phyloP scores from a whole-genome alignment of 2,888 invertebrate genomes.

The Agriotes lineatus region DNA sequence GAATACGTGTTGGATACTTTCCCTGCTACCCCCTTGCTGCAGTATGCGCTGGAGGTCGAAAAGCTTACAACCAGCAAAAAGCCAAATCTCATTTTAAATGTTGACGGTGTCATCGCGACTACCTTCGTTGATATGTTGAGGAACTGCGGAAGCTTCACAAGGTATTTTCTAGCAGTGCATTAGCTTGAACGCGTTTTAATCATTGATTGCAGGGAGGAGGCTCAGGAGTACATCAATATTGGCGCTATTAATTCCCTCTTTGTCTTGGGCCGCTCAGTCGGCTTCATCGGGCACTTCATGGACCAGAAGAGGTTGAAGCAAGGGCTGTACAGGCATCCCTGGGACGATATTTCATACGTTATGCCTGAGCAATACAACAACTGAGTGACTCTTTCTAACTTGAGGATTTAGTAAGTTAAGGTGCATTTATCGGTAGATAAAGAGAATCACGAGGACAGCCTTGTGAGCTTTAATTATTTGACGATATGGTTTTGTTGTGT shows the following conservation, averaged over 20 bases:
- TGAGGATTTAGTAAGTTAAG: background rate
- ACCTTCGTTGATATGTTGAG: conserved; percentile 97
- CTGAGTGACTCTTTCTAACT: conserved; percentile 33
- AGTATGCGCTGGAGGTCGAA: conserved; percentile 97
- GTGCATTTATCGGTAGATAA: conserved; percentile 13
- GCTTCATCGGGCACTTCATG: conserved; percentile 98
- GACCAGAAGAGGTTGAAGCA: conserved; percentile 99
- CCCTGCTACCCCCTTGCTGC: conserved; percentile 93
- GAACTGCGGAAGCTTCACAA: conserved; percentile 94
- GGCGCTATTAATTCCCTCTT: conserved; percentile 98
- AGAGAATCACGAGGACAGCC: background rate
- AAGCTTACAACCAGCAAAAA: conserved; percentile 99
- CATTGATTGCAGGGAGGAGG: conserved; percentile 81
- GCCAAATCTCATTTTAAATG: conserved; percentile 99
- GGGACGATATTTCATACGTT: conserved; percentile 97
- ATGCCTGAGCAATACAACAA: conserved; percentile 79
- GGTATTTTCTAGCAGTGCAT: conserved; percentile 68
- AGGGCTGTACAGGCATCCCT: conserved; percentile 98
- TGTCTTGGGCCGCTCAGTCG: conserved; percentile 97
- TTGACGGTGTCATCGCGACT: conserved; percentile 98
- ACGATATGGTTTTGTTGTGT: background rate
- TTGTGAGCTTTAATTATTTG: conserved; percentile 1
- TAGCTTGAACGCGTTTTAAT: background rate
- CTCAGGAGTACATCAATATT: conserved; percentile 96
- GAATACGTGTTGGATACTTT: conserved; percentile 95